Percentiles rank a stretch among this genome's conserved stretches.
Conservation (phyloP, 2,888 invertebrate genomes). For the Eucriotettix oculatus region DNA sequence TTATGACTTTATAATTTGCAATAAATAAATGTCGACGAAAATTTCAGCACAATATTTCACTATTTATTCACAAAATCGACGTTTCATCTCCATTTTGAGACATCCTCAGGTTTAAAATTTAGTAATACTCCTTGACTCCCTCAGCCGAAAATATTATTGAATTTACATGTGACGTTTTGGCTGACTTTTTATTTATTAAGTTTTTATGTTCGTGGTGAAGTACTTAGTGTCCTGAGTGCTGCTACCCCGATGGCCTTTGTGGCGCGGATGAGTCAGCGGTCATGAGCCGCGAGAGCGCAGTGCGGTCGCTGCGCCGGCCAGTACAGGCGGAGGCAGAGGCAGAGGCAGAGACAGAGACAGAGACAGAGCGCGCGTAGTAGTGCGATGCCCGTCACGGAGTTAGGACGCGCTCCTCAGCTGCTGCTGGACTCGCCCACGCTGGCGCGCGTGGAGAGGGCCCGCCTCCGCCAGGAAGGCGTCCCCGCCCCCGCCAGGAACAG, state of each 20-base stretch:
- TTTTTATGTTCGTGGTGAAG: no score
- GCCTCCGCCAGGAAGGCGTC: constrained; percentile 15
- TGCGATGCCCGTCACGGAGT: neutral
- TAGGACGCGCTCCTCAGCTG: constrained; percentile 23
- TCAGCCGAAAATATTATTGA: no score
- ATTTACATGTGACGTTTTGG: no score
- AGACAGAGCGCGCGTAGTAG: neutral
- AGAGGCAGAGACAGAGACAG: neutral
- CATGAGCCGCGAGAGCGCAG: neutral
- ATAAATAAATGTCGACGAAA: no score
- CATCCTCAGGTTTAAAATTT: no score
- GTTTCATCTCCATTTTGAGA: no score
- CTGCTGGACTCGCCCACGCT: constrained; percentile 41
- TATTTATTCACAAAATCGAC: no score
- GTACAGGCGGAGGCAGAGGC: neutral
- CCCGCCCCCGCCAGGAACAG: neutral
- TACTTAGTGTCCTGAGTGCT: no score
- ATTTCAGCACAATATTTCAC: no score
- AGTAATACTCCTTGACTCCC: no score
- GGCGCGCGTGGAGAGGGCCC: constrained; percentile 39
- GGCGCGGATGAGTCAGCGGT: neutral
- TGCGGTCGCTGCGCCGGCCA: neutral
- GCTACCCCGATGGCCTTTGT: neutral
- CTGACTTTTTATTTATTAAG: no score
- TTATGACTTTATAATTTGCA: no score